These are phyloP conservation scores for Ormyrus labotus DNA, from an alignment of 2,888 invertebrate species.

Conservation along the genomic window DNA sequence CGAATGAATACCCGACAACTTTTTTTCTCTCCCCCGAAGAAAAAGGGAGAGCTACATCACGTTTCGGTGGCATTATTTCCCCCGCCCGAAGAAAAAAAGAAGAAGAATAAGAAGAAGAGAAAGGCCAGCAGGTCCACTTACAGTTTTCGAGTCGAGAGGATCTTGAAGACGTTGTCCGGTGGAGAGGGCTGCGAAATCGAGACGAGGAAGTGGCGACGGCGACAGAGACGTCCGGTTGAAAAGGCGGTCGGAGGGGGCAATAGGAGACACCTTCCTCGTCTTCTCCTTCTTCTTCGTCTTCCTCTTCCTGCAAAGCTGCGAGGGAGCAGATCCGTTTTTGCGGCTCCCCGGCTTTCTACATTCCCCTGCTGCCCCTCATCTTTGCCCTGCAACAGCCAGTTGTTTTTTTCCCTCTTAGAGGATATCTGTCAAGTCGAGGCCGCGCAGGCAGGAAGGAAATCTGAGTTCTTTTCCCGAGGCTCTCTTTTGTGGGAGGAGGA, in stretches of 20 bases:
- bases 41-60: too few relatives aligned
- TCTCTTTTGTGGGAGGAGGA: too few relatives aligned
- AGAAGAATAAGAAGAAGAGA: not conserved
- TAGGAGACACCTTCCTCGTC: slow-evolving; percentile 27
- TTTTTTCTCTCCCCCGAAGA: too few relatives aligned
- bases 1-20: too few relatives aligned
- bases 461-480: too few relatives aligned
- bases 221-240: not conserved
- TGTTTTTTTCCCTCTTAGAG: too few relatives aligned
- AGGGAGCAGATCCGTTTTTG: slow-evolving; percentile 64
- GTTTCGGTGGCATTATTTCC: too few relatives aligned
- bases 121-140: slow-evolving; percentile 42
- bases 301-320: slow-evolving; percentile 62
- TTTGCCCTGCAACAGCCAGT: slow-evolving; percentile 63
- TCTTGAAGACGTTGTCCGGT: slow-evolving; percentile 52
- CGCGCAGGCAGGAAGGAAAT: too few relatives aligned
- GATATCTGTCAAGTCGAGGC: too few relatives aligned
- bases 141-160: slow-evolving; percentile 60
- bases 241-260: slow-evolving; percentile 59
- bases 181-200: slow-evolving; percentile 17
- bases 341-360: slow-evolving; percentile 65
- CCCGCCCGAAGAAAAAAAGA: too few relatives aligned
- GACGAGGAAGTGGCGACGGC: slow-evolving; percentile 18
- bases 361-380: slow-evolving; percentile 66
- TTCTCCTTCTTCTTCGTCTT: too few relatives aligned